Percentiles rank a stretch among this genome's conserved stretches.
Conservation (phyloP, 2,113 vertebrate species). For the Etheostoma cragini region DNA sequence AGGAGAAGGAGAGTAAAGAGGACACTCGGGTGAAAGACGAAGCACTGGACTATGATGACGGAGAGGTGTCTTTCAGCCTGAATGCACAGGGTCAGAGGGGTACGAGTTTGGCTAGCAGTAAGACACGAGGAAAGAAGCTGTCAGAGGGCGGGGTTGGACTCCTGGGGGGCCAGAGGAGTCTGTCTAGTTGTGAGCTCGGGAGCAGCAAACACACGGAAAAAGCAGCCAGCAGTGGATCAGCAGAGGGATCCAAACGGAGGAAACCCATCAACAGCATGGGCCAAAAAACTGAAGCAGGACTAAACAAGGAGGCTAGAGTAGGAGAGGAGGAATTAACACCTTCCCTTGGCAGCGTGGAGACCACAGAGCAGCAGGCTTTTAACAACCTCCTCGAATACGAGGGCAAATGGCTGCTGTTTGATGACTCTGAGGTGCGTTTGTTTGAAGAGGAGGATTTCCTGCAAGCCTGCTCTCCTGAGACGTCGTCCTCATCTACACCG, state of each 20-base stretch:
- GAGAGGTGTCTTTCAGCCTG: conserved; percentile 88
- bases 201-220: conserved; percentile 87
- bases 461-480: conserved; percentile 91
- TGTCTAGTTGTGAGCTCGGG: conserved; percentile 87
- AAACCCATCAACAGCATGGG: conserved; percentile 49
- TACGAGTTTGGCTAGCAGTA: conserved; percentile 54
- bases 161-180: conserved; percentile 93
- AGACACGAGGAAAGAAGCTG: conserved; percentile 88
- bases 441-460: conserved; percentile 95
- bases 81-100: conserved; percentile 64
- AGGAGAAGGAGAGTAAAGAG: conserved; percentile 65
- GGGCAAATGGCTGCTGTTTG: conserved; percentile 97
- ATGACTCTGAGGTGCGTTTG: conserved; percentile 95
- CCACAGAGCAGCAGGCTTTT: conserved; percentile 64
- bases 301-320: conserved; percentile 63
- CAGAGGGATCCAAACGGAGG: conserved; percentile 78
- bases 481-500: conserved; percentile 92
- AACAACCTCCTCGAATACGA: conserved; percentile 89
- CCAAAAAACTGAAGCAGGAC: conserved; percentile 49
- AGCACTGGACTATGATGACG: conserved; percentile 85
- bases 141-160: conserved; percentile 89
- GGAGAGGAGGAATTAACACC: conserved; percentile 35
- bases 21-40: conserved; percentile 71
- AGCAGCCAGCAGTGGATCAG: conserved; percentile 25
- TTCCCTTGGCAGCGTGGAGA: conserved; percentile 8